Conservation (phyloP, 2,797 vertebrate species). For the Acrossocheilus fasciatus region DNA sequence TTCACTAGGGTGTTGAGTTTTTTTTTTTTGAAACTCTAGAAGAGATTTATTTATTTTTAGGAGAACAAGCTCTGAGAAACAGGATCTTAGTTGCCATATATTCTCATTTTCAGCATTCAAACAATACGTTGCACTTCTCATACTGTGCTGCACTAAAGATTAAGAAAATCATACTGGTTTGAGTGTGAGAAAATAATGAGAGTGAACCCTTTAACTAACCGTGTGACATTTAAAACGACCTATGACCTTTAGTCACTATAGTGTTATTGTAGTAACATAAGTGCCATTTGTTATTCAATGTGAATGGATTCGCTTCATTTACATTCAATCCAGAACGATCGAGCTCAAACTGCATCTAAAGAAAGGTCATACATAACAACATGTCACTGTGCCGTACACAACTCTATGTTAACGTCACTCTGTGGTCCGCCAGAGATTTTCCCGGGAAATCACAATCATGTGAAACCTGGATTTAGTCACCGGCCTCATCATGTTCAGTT, state of each 20-base stretch:
- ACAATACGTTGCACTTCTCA: background rate
- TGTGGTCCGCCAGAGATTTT: background rate
- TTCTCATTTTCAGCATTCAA: background rate
- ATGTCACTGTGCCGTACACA: background rate
- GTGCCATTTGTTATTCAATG: background rate
- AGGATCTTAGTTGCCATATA: background rate
- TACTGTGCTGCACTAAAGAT: background rate
- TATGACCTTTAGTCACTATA: background rate
- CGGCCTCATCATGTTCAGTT: background rate
- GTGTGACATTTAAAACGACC: background rate
- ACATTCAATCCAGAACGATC: background rate
- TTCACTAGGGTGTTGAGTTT: too few relatives aligned
- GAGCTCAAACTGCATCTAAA: background rate
- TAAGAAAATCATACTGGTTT: background rate
- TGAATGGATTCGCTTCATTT: background rate
- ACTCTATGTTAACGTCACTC: background rate
- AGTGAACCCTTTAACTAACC: background rate
- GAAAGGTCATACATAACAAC: background rate
- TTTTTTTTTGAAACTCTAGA: too few relatives aligned
- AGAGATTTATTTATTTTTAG: background rate
- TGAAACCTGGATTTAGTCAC: constrained; percentile 24
- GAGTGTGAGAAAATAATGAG: background rate
- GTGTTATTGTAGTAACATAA: background rate
- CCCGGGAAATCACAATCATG: background rate
- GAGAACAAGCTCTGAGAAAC: background rate